Conservation (phyloP, 2,797 vertebrate genomes). For the Phoxinus dragarum region DNA sequence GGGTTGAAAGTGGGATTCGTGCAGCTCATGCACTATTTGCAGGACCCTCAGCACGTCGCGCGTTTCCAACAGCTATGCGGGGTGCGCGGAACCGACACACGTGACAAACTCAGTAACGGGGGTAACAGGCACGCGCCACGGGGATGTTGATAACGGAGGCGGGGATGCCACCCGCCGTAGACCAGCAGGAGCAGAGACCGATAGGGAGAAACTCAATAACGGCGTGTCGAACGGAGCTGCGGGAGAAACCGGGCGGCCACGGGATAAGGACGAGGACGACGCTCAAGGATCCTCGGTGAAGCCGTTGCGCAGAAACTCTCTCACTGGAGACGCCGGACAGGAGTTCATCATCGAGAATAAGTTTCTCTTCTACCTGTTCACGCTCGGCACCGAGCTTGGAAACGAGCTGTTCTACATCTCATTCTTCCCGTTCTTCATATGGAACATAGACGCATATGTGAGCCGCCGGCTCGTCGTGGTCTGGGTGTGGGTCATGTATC, state of each 20-base stretch:
- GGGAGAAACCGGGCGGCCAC: background rate
- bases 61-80: slow-evolving; percentile 90
- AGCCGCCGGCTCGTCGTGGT: slow-evolving; percentile 87
- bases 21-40: slow-evolving; percentile 73
- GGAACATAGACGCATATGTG: slow-evolving; percentile 92
- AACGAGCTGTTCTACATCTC: slow-evolving; percentile 95
- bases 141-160: slow-evolving; percentile 62
- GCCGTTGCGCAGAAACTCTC: slow-evolving; percentile 88
- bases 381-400: slow-evolving; percentile 92
- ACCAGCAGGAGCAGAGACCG: slow-evolving; percentile 6
- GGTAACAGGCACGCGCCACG: background rate
- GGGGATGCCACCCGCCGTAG: slow-evolving; percentile 27
- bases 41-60: slow-evolving; percentile 89
- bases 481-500: slow-evolving; percentile 98
- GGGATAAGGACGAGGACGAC: background rate
- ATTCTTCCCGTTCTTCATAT: slow-evolving; percentile 93
- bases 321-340: slow-evolving; percentile 85
- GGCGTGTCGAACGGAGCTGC: slow-evolving; percentile 66
- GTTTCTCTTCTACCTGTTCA: slow-evolving; percentile 89
- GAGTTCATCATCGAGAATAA: slow-evolving; percentile 85
- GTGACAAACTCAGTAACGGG: slow-evolving; percentile 22
- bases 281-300: slow-evolving; percentile 62
- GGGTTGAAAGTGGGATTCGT: slow-evolving; percentile 34
- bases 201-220: slow-evolving; percentile 31
- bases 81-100: slow-evolving; percentile 68